phyloP scores from a whole-genome alignment of 1,140 invertebrate species.

The Diabrotica undecimpunctata region DNA sequence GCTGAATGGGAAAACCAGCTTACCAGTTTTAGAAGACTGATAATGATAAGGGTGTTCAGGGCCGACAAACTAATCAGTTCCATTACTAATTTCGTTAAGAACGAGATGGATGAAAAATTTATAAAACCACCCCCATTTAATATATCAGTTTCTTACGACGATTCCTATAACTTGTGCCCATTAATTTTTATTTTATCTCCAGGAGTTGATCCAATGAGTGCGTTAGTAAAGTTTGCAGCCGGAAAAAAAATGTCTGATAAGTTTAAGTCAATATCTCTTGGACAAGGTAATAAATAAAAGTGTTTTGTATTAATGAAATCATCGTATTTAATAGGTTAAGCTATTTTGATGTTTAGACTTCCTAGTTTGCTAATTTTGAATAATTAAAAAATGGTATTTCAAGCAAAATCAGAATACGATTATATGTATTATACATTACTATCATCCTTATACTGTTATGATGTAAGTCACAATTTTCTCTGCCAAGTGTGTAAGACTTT shows the following conservation, averaged over 20 bases:
- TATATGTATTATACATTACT: too few relatives aligned
- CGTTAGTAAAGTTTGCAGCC: constrained; percentile 74
- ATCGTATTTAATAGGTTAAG: too few relatives aligned
- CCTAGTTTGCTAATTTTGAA: too few relatives aligned
- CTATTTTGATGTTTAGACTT: too few relatives aligned
- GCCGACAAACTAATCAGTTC: constrained; percentile 75
- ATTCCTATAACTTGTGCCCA: constrained; percentile 79
- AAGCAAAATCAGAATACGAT: too few relatives aligned
- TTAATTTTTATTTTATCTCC: constrained; percentile 89
- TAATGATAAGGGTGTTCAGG: constrained; percentile 74
- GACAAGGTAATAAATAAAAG: constrained; percentile 59
- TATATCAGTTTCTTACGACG: constrained; percentile 76
- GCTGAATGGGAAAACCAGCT: constrained; percentile 64
- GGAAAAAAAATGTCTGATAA: constrained; percentile 63
- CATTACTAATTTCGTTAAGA: constrained; percentile 62
- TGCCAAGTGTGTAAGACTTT: too few relatives aligned
- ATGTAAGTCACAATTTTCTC: too few relatives aligned
- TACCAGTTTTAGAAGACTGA: constrained; percentile 73
- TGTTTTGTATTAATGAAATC: too few relatives aligned
- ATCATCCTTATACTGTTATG: too few relatives aligned
- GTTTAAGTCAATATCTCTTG: constrained; percentile 84
- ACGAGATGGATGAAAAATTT: constrained; percentile 74
- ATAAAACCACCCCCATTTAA: constrained; percentile 85
- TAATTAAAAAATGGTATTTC: too few relatives aligned
- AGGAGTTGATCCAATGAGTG: constrained; percentile 84